Base-by-base conservation (phyloP, 2,113 vertebrate genomes). In the Procavia capensis region DNA sequence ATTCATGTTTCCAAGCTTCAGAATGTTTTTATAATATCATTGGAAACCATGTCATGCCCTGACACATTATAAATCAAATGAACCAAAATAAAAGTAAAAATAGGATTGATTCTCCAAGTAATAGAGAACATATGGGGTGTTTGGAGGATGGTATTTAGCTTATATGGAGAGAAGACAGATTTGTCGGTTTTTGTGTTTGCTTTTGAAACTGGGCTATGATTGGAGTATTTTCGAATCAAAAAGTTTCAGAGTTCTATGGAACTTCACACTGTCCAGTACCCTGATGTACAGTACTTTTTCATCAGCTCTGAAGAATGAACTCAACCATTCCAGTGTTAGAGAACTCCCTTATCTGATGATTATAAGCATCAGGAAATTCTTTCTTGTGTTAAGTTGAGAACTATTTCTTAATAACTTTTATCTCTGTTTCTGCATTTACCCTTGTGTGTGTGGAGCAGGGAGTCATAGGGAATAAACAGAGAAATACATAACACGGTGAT, bases 81-180 rank as follows among this genome's bases (percentile, higher is more conserved):
- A 96, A 80, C 36, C 70, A 75, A 50, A 96, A n/a, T 74, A 36
- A 94, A 92, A 96, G 54, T 86, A 80, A 76, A 85, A 31, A 47
- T 9, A 94, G 29, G 43, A 64, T 43, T 29, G 0, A 36, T 86
- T 86, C 34, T 72, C 34, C n/a, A n/a, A 86, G 27, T n/a, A 50
- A 50, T 70, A 39, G 64, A 41, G 19, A 6, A 14, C 43, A 45
- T n/a, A 13, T 66, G 59, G 61, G 17, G 27, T 34, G 31, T 43
- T 14, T 64, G 19, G 24, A 20, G 61, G 64, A 27, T 9, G 5
- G 6, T 16, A n/a, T 70, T 50, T 70, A 22, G 54, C 45, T 27
- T 5, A 10, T 9, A 47, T 22, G 29, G 9, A 17, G 64, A 85
- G 45, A 54, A 86, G 63, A 27, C 34, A 86, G 22, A 10, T 70